Base-by-base conservation (phyloP, 2,113 vertebrate genomes). In the Vulpes lagopus region DNA sequence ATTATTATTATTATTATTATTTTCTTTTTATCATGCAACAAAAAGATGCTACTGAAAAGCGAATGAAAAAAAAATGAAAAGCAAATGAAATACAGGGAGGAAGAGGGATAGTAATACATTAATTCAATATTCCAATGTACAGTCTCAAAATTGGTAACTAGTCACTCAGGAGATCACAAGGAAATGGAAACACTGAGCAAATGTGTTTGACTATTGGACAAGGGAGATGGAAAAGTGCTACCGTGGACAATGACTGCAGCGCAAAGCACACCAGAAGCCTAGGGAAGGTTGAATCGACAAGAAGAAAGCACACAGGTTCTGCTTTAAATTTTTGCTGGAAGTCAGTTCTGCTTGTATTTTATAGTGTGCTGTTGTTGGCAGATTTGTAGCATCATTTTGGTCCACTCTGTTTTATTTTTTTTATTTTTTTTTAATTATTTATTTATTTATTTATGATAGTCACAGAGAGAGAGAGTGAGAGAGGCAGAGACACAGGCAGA, bases 11-110 rank as follows among this genome's bases (percentile, higher is more conserved):
- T 43, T 43, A 43, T 43, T 43, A 43, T 43, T 80, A 60, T 74
- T 49, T 86, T 65, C 43, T 49, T 74, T 80, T 90, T 76, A 65
- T 20, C 20, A 78, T n/a, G 3, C 1, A 20, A 49, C 89, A 17
- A 57, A 78, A 94, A 53, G 30, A 57, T 62, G 12, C 51, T 53
- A n/a, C 22, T 78, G 19, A 81, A 96, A 97, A 85, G 8, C 14
- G 89, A 96, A 78, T 85, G n/a, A 49, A 19, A 84, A 38, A 38
- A 38, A 38, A 38, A 38, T 78, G 19, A 81, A 96, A 97, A 85
- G 8, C 14, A 91, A 96, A 78, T 85, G n/a, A 49, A 19, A 84
- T 15, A 25, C 87, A 86, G n/a, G 32, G 38, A 71, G 4, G 25
- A 91, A 38, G 20, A 92, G 53, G 1, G 10, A 8, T 23, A 76